Conservation (phyloP, 2,797 vertebrate genomes). For the Margarornis squamiger region DNA sequence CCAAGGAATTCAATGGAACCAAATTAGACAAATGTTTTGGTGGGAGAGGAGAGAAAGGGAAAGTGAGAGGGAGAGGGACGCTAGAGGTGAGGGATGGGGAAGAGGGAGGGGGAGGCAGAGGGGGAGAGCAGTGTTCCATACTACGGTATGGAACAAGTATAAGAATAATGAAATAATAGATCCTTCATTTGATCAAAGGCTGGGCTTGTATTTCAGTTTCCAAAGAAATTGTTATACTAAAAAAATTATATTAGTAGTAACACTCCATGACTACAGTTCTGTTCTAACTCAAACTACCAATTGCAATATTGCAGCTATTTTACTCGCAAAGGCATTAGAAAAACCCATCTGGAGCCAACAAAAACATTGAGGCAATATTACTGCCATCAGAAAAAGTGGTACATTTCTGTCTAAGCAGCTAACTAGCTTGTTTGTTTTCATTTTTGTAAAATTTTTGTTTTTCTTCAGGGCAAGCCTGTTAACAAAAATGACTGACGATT, state of each 20-base stretch:
- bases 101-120: too few relatives aligned
- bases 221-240: background rate
- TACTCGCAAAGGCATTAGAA: background rate
- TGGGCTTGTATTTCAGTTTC: background rate
- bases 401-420: background rate
- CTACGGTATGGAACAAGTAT: too few relatives aligned
- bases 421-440: constrained; percentile 1
- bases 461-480: background rate
- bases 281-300: background rate
- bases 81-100: too few relatives aligned
- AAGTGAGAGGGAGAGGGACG: too few relatives aligned
- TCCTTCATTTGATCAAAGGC: background rate
- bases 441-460: constrained; percentile 4
- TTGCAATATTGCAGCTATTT: background rate
- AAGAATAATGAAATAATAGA: background rate
- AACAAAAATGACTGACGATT: constrained; percentile 19
- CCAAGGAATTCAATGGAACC: too few relatives aligned
- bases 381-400: background rate
- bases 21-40: too few relatives aligned
- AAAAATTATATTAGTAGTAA: background rate
- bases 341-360: background rate
- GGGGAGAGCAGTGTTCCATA: background rate
- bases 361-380: background rate
- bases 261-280: background rate
- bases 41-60: too few relatives aligned